These are phyloP conservation scores for Muntiacus reevesi DNA, from an alignment of 2,113 vertebrate genomes.

Conservation along the genomic window DNA sequence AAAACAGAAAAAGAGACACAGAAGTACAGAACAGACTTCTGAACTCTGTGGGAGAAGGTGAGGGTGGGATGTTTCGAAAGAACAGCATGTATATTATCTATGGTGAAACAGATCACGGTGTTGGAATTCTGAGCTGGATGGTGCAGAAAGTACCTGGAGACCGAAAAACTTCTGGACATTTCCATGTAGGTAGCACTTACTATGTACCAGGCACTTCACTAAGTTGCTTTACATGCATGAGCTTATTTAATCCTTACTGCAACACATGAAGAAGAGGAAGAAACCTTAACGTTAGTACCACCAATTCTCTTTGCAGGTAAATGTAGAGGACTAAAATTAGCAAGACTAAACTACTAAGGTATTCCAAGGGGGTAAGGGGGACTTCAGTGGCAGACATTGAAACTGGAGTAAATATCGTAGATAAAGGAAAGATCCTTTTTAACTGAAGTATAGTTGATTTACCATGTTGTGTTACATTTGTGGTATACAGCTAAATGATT, in stretches of 20 bases:
- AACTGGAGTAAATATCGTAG: not conserved
- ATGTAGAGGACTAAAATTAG: not conserved
- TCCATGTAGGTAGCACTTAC: not conserved
- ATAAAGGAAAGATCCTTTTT: not conserved
- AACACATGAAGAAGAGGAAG: not conserved
- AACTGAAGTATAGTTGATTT: not conserved
- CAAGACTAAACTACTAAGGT: not conserved
- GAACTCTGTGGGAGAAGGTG: too few species aligned
- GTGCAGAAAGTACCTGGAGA: not conserved
- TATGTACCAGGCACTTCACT: too few species aligned
- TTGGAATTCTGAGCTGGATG: not conserved
- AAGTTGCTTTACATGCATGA: not conserved
- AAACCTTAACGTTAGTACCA: not conserved
- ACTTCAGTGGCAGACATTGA: not conserved
- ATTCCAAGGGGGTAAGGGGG: not conserved
- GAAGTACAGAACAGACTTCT: too few species aligned
- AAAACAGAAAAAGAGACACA: too few species aligned
- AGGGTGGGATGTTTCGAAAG: too few species aligned
- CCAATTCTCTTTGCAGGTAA: not conserved
- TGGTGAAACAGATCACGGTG: too few species aligned
- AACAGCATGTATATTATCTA: too few species aligned
- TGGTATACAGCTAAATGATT: not conserved
- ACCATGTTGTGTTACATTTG: not conserved
- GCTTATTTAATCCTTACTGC: not conserved
- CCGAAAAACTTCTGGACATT: not conserved